Evolutionary conservation across 53 echinoderm and acorn worm genomes (phyloP).

Genomic region (Antedon mediterranea): DNA sequence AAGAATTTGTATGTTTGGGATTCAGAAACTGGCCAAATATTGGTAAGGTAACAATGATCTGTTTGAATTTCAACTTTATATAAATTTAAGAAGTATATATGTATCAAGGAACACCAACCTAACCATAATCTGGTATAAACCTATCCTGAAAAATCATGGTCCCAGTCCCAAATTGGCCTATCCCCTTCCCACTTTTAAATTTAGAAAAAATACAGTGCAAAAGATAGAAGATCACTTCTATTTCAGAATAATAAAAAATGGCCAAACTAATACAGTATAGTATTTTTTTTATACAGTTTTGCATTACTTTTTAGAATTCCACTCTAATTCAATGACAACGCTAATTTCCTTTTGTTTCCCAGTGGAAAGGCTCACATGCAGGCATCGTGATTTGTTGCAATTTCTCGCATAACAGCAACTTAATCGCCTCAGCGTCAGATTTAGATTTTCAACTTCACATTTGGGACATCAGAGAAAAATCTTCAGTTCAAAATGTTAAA

Average conservation of each 20-base stretch:
- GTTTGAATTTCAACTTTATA: no score
- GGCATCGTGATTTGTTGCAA: slow-evolving; percentile 86
- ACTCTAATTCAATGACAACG: neutral
- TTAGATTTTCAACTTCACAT: slow-evolving; percentile 58
- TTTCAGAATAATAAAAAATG: no score
- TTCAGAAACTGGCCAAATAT: slow-evolving; percentile 57
- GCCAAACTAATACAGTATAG: no score
- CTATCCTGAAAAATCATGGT: no score
- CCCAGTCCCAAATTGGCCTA: no score
- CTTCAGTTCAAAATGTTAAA: slow-evolving; percentile 40
- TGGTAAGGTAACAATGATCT: slow-evolving; percentile 32
- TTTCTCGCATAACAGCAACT: slow-evolving; percentile 64
- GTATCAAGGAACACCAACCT: no score
- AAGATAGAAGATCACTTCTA: no score
- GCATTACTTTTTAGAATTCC: neutral
- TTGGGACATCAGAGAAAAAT: slow-evolving; percentile 53
- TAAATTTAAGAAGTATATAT: no score
- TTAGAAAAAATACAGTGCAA: no score
- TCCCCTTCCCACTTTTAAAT: no score
- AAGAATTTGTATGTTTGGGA: slow-evolving; percentile 74
- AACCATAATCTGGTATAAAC: no score
- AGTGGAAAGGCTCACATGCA: slow-evolving; percentile 67
- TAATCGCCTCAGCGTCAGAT: slow-evolving; percentile 64
- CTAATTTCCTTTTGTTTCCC: neutral
- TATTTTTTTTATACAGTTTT: no score